Percentiles rank a stretch among this genome's conserved stretches.
Evolutionary conservation across 2,797 vertebrate genomes (phyloP).

Genomic region (Chelon labrosus): DNA sequence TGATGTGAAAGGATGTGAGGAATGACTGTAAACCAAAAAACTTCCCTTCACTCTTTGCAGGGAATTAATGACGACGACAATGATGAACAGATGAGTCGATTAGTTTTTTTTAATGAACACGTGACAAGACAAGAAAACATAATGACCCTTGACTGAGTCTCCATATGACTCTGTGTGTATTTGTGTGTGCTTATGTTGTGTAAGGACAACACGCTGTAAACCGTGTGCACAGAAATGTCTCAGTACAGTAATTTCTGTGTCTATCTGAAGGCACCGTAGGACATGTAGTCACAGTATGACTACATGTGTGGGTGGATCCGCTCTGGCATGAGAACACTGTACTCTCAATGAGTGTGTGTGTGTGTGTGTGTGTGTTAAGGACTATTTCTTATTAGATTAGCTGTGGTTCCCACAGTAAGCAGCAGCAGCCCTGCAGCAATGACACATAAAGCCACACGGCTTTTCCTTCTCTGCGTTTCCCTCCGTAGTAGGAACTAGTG

Average conservation of each 20-base stretch:
- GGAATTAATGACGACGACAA: no score
- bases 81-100: no score
- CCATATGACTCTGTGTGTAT: neutral
- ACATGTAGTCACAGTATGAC: slow-evolving; percentile 39
- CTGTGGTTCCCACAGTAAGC: slow-evolving; percentile 32
- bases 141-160: neutral
- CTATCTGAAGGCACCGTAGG: slow-evolving; percentile 26
- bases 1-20: no score
- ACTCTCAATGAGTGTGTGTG: neutral
- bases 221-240: slow-evolving; percentile 10
- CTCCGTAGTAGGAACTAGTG: no score
- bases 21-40: no score
- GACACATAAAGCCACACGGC: slow-evolving; percentile 30
- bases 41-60: no score
- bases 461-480: neutral
- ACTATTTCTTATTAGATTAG: slow-evolving; percentile 49
- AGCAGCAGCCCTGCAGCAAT: slow-evolving; percentile 35
- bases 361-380: neutral
- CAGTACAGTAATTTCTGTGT: slow-evolving; percentile 19
- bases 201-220: neutral
- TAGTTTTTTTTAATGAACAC: neutral
- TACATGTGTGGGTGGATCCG: slow-evolving; percentile 50
- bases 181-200: slow-evolving; percentile 8
- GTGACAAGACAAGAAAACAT: neutral
- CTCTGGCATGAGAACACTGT: slow-evolving; percentile 12